Percentiles rank a stretch among this genome's conserved stretches.
Conservation (phyloP, 2,888 invertebrate genomes). For the Trichacis sp. region DNA sequence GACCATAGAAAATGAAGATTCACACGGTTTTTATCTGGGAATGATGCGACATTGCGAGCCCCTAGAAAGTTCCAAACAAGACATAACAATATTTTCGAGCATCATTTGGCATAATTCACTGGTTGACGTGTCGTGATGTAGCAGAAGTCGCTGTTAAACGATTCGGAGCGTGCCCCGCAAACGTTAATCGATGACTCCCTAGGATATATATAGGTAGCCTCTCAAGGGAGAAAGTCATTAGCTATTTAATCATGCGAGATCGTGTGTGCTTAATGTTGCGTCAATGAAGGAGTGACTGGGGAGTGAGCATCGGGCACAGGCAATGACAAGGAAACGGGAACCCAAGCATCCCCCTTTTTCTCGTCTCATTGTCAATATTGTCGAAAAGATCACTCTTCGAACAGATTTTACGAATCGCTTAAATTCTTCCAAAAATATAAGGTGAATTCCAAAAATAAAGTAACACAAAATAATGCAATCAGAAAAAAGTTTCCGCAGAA, state of each 20-base stretch:
- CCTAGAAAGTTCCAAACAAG: neutral
- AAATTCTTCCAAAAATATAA: slow-evolving; percentile 22
- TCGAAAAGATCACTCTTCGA: slow-evolving; percentile 60
- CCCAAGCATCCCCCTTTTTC: slow-evolving; percentile 54
- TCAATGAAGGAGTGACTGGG: slow-evolving; percentile 66
- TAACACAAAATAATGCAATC: too few relatives aligned
- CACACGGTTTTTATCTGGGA: neutral
- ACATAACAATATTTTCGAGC: slow-evolving; percentile 11
- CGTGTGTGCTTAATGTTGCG: slow-evolving; percentile 68
- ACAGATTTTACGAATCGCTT: slow-evolving; percentile 19
- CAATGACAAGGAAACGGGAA: slow-evolving; percentile 40
- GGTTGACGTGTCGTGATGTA: slow-evolving; percentile 14
- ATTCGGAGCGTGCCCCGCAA: slow-evolving; percentile 13
- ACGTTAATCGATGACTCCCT: slow-evolving; percentile 42
- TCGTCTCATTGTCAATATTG: slow-evolving; percentile 63
- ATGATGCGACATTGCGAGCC: neutral
- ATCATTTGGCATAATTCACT: slow-evolving; percentile 34
- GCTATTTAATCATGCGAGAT: slow-evolving; percentile 68
- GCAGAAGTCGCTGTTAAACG: slow-evolving; percentile 17
- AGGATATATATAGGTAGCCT: slow-evolving; percentile 20
- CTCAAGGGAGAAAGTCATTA: slow-evolving; percentile 62
- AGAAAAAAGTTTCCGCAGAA: too few relatives aligned
- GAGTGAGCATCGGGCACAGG: slow-evolving; percentile 50
- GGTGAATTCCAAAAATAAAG: too few relatives aligned
- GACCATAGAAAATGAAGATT: neutral